Conservation (phyloP, 2,888 invertebrate genomes). For the Stegana nigrithorax region DNA sequence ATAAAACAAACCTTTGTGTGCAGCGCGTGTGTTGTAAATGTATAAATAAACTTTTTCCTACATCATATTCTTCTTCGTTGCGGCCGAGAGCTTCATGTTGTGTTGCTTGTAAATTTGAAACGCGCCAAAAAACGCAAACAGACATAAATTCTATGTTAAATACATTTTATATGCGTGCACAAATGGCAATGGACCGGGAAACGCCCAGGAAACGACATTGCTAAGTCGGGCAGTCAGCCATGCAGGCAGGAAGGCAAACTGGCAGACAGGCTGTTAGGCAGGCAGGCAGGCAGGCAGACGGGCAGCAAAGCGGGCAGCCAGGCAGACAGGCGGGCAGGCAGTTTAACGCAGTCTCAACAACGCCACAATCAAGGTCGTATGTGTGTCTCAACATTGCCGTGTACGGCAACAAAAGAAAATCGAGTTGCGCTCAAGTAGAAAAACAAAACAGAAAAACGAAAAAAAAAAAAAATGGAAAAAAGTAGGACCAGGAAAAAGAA, state of each 20-base stretch:
- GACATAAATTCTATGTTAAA: constrained; percentile 62
- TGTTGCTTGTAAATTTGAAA: constrained; percentile 52
- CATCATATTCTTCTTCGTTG: constrained; percentile 12
- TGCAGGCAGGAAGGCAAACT: too few species aligned
- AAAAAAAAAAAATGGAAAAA: neutral
- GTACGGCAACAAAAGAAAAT: neutral
- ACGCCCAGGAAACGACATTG: neutral
- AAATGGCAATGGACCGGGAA: neutral
- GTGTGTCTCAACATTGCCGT: neutral
- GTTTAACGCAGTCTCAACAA: neutral
- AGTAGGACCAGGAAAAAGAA: neutral
- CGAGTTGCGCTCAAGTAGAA: neutral
- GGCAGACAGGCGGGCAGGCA: neutral
- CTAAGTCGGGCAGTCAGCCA: neutral
- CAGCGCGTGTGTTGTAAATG: neutral
- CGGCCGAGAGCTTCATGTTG: neutral
- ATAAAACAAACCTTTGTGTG: constrained; percentile 50
- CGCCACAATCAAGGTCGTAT: neutral
- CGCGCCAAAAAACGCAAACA: constrained; percentile 33
- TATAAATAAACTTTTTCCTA: constrained; percentile 6
- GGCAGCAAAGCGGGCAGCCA: neutral
- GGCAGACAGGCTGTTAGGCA: too few species aligned
- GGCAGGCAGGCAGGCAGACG: too few species aligned
- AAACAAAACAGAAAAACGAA: neutral
- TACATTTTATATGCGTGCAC: constrained; percentile 58